Evolutionary conservation across 2,113 vertebrate species (phyloP), one percentile per base, ranked within the genome.

Genomic region (Pogonocichla stellata): DNA sequence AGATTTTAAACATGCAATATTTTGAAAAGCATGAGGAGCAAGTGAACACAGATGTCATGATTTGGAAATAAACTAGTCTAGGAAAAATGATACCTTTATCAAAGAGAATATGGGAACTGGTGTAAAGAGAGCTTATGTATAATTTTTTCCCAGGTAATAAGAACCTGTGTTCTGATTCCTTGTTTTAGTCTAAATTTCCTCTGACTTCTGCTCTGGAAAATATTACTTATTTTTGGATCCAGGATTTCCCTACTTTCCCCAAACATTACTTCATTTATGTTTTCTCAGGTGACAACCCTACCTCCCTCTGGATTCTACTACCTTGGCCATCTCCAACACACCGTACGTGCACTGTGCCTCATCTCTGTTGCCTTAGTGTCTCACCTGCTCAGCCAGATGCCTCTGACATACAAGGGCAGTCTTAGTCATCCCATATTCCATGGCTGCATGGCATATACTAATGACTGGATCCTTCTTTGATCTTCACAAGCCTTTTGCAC

Each of bases 271-370:
- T 83, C 70, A 86, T 90, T 94, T 97, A 92, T 97, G 67, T 96
- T 95, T 97, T 91, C 86, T 84, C 94, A 86, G 88, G 88, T 91
- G 92, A 65, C 87, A 95, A 33, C 88, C 79, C 33, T 91, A 29
- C 88, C 73, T 95, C 92, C 91, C 71, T 94, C 87, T 95, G 96
- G 90, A 95, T 86, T 95, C 96, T 85, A 19, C 93, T 86, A 93
- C 70, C 8, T 75, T 94, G 85, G 73, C 62, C 94, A 95, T 31
- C 94, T 96, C 67, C 96, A 96, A 42, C 42, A 85, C 82, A 80
- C 51, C 57, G 25, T 72, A 48, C 69, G 80, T 95, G 90, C 86
- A 0, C 74, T 75, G 87, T 86, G 75, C 69, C 93, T 95, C 85
- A 54, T 23, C 31, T 79, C 67, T 93, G 7, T 51, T 87, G 86